phyloP scores from a whole-genome alignment of 2,797 vertebrate species.

The Cirrhinus molitorella region DNA sequence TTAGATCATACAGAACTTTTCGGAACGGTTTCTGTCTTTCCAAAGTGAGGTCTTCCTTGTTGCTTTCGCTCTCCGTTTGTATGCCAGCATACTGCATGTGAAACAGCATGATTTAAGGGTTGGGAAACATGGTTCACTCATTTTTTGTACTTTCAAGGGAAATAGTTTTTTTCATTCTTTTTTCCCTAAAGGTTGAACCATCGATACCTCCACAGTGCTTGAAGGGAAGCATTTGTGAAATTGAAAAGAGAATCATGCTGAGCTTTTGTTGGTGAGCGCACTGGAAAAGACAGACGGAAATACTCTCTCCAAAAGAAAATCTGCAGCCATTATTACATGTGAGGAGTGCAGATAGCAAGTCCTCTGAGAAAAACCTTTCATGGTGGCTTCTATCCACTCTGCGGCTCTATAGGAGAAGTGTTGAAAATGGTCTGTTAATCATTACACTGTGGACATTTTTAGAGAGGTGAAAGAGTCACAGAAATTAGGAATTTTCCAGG shows the following conservation, averaged over 20 bases:
- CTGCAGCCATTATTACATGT: constrained; percentile 22
- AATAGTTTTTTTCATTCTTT: not conserved
- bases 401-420: not conserved
- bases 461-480: not conserved
- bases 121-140: constrained; percentile 39
- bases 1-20: not conserved
- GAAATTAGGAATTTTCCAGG: not conserved
- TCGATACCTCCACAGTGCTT: constrained; percentile 36
- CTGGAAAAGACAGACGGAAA: constrained; percentile 29
- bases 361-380: constrained; percentile 17
- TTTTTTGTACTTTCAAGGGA: not conserved
- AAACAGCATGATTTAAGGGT: constrained; percentile 37
- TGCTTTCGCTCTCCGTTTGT: not conserved
- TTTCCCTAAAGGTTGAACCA: constrained; percentile 40
- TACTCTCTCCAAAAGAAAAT: constrained; percentile 40
- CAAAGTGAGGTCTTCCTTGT: not conserved
- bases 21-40: not conserved
- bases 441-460: constrained; percentile 32
- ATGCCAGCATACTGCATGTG: not conserved
- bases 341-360: constrained; percentile 24
- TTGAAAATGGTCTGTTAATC: constrained; percentile 24
- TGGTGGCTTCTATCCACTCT: constrained; percentile 17
- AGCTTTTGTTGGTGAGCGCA: constrained; percentile 47
- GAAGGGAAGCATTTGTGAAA: constrained; percentile 43
- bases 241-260: constrained; percentile 50